phyloP scores from a whole-genome alignment of 2,113 vertebrate species.

The Bungarus multicinctus region DNA sequence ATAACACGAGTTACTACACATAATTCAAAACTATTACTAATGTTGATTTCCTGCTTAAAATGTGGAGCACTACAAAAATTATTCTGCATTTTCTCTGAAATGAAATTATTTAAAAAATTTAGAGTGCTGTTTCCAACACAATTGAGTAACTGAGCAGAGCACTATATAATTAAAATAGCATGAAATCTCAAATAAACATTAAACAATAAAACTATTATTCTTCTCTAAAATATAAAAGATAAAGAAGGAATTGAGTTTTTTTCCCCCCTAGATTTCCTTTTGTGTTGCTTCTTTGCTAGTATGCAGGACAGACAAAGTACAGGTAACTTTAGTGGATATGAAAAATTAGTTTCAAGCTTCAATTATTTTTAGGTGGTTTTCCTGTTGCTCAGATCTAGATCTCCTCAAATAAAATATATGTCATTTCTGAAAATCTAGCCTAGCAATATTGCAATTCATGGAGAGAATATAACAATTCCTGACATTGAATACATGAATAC shows the following conservation, averaged over 20 bases:
- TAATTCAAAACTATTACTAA: neutral
- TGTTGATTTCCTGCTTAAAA: neutral
- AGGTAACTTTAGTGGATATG: neutral
- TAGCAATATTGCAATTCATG: neutral
- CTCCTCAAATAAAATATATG: neutral
- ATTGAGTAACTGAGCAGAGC: too few species aligned
- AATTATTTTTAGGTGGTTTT: too few species aligned
- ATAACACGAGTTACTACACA: neutral
- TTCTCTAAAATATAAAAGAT: neutral
- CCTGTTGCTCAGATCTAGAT: too few species aligned
- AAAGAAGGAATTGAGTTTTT: too few species aligned
- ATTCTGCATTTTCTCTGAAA: neutral
- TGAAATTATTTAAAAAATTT: neutral
- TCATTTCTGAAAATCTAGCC: neutral
- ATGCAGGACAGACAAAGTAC: neutral
- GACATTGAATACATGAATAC: neutral
- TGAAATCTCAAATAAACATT: neutral
- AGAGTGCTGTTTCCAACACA: too few species aligned
- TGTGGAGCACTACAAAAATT: neutral
- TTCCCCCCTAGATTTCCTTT: too few species aligned
- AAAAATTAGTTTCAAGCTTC: neutral
- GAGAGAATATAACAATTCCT: neutral
- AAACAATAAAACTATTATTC: neutral
- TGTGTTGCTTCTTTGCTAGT: too few species aligned
- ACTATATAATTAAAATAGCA: neutral